Conservation (phyloP, 2,797 vertebrate species). For the Ctenosaura bakeri region DNA sequence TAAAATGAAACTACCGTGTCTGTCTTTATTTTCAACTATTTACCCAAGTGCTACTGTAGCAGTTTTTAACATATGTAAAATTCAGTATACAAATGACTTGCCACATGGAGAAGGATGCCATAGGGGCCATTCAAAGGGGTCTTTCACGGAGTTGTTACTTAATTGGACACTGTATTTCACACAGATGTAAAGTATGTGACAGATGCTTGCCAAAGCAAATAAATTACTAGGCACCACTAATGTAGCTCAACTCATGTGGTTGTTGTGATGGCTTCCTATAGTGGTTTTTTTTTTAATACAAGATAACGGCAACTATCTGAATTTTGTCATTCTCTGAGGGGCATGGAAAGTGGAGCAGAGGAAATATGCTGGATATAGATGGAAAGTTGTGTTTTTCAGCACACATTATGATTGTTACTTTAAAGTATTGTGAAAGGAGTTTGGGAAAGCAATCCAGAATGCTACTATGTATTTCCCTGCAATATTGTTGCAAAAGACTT, state of each 20-base stretch:
- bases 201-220: background rate
- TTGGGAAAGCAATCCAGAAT: background rate
- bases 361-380: background rate
- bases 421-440: background rate
- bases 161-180: background rate
- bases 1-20: background rate
- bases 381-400: background rate
- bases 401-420: background rate
- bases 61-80: background rate
- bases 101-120: background rate
- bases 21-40: background rate
- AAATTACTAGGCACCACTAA: background rate
- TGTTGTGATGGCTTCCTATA: background rate
- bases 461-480: background rate
- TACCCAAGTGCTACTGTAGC: background rate
- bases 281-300: background rate
- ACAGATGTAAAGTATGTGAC: background rate
- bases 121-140: background rate
- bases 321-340: conserved; percentile 15
- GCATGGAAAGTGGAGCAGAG: background rate
- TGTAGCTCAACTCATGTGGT: background rate
- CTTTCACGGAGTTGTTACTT: background rate
- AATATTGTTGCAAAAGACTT: conserved; percentile 19
- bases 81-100: background rate
- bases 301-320: background rate